Evolutionary conservation across 2,797 vertebrate genomes (phyloP), one percentile per base, ranked within the genome.

Genomic region (Ceyx erithaca): DNA sequence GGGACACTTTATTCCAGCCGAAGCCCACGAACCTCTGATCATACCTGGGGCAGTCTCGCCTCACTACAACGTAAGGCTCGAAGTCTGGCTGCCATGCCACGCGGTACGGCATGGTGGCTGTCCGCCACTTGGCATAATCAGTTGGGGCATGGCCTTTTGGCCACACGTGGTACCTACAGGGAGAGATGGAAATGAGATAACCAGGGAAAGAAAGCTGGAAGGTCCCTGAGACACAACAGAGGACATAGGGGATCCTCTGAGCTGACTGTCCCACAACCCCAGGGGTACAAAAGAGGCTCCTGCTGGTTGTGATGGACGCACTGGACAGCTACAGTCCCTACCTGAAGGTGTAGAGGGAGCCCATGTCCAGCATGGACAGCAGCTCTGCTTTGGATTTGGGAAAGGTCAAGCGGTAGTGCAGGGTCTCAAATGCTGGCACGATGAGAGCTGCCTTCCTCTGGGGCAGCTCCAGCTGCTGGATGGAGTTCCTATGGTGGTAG

Each of bases 1-100:
- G 99, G 52, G 99, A 99, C 93, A 99, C 99, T 96, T 99, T 99
- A 98, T 99, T 99, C 99, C 99, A 99, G 96, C 99, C 99, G 70
- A 99, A 99, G 95, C 99, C 99, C 89, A 99, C 98, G 1, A 99
- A 99, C 54, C 99, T 98, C 97, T 99, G 98, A 95, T 99, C 99
- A 0, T 99, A 99, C 93, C 94, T 98, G 4, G 99, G 99, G 95
- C 99, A 99, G 96, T 99, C 99, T 25, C 97, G 97, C 22, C 98
- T 98, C 92, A 99, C 99, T 96, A 99, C 99, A 64, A 99, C 98
- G 6, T 99, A 99, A 68, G 99, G 99, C 95, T 99, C 99, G 4
- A 99, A 99, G 96, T 99, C 98, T 1, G 98, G 97, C 88, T 99
- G 98, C 99, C 99, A 99, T 3, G 98, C 98, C 85, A 99, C 99